Conservation (phyloP, 2,888 invertebrate genomes). For the Scaptomyza parva region DNA sequence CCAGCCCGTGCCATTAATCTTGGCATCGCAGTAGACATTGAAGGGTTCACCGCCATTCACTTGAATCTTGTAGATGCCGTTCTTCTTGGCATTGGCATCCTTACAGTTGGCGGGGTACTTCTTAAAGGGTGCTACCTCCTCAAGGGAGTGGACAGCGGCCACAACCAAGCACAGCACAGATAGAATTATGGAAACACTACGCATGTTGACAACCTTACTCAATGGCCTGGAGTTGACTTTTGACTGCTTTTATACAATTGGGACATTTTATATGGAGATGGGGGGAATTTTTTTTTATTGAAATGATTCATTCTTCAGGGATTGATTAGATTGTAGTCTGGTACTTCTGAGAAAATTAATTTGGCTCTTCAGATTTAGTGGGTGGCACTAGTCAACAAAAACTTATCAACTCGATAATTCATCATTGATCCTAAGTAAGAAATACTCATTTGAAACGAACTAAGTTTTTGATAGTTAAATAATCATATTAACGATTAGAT, state of each 20-base stretch:
- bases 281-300: background rate
- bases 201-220: slow-evolving; percentile 17
- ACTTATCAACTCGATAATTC: slow-evolving; percentile 8
- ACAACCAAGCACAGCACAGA: slow-evolving; percentile 19
- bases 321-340: slow-evolving; percentile 37
- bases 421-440: slow-evolving; percentile 5
- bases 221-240: slow-evolving; percentile 7
- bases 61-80: slow-evolving; percentile 44
- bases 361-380: slow-evolving; percentile 10
- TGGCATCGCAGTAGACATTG: slow-evolving; percentile 86
- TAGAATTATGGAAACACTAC: slow-evolving; percentile 14
- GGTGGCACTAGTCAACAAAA: slow-evolving; percentile 3
- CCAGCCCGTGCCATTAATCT: slow-evolving; percentile 88
- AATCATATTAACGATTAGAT: background rate
- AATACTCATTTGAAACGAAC: no score
- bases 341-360: slow-evolving; percentile 12
- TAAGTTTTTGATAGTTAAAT: background rate
- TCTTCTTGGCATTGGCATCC: slow-evolving; percentile 52
- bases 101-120: slow-evolving; percentile 39
- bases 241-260: background rate
- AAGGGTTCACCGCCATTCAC: slow-evolving; percentile 84
- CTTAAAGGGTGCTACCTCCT: slow-evolving; percentile 21
- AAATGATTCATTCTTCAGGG: slow-evolving; percentile 18
- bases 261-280: slow-evolving; percentile 17
- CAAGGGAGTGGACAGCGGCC: slow-evolving; percentile 10